phyloP scores from a whole-genome alignment of 2,113 vertebrate genomes.

The Xyliphius kryptos region DNA sequence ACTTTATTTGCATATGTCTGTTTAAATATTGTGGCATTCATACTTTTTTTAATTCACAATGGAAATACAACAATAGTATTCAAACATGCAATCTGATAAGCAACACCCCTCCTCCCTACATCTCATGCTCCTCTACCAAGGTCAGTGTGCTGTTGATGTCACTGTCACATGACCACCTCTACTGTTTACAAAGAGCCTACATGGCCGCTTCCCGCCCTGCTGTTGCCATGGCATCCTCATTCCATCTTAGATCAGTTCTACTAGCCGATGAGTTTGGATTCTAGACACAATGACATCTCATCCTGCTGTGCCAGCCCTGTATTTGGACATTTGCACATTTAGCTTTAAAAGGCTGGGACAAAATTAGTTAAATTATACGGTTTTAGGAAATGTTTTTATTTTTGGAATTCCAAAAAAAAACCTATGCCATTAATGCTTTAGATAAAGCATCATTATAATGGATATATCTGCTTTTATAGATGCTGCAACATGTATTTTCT shows the following conservation, averaged over 20 bases:
- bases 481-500: too few relatives aligned
- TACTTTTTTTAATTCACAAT: too few relatives aligned
- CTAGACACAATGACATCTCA: conserved; percentile 21
- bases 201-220: conserved; percentile 43
- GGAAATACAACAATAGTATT: conserved; percentile 5
- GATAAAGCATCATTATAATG: too few relatives aligned
- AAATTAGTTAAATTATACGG: neutral
- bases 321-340: conserved; percentile 4
- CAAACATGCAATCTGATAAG: conserved; percentile 37
- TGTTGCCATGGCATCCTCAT: conserved; percentile 61
- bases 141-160: conserved; percentile 47
- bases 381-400: neutral
- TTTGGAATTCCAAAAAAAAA: neutral
- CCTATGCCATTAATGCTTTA: neutral
- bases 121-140: conserved; percentile 29
- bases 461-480: too few relatives aligned
- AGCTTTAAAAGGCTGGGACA: neutral
- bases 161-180: conserved; percentile 46
- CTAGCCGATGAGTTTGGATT: conserved; percentile 18
- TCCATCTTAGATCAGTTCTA: conserved; percentile 46
- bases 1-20: too few relatives aligned
- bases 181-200: conserved; percentile 47
- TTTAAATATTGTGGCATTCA: too few relatives aligned
- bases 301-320: conserved; percentile 1
- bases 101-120: neutral